Conservation (phyloP, 2,113 vertebrate species). For the Gopherus flavomarginatus region DNA sequence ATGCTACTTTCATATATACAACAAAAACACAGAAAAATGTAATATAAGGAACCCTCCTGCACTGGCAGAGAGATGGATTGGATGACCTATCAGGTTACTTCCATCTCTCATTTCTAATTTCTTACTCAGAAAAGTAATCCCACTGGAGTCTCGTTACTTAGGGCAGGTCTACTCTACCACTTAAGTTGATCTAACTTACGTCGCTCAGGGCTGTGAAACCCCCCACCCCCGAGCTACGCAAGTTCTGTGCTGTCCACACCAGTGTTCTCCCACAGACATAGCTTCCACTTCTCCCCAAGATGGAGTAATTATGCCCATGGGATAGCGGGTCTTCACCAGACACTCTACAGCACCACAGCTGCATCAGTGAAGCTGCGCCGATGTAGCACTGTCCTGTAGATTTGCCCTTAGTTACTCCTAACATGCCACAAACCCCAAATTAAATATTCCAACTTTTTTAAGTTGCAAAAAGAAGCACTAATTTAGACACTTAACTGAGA, state of each 20-base stretch:
- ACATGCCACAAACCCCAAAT: not conserved
- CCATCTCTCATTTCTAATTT: not conserved
- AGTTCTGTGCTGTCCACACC: too few species aligned
- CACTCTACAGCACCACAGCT: not conserved
- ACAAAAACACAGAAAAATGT: not conserved
- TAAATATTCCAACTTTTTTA: not conserved
- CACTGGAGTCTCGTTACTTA: not conserved
- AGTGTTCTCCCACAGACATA: too few species aligned
- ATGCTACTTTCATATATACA: not conserved
- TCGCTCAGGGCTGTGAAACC: too few species aligned
- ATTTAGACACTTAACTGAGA: not conserved
- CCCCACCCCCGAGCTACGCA: too few species aligned
- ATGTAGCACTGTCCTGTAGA: too few species aligned
- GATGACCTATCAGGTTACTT: not conserved
- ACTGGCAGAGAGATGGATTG: not conserved
- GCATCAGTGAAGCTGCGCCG: not conserved
- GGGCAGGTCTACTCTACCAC: too few species aligned
- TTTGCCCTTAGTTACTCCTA: not conserved
- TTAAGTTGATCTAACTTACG: too few species aligned
- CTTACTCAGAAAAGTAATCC: not conserved
- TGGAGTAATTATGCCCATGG: too few species aligned
- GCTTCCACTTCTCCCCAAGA: too few species aligned
- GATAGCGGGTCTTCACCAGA: too few species aligned
- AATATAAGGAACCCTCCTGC: not conserved
- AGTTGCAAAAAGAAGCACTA: not conserved